phyloP scores from a whole-genome alignment of 1,140 invertebrate species.

The Nautilus pompilius region DNA sequence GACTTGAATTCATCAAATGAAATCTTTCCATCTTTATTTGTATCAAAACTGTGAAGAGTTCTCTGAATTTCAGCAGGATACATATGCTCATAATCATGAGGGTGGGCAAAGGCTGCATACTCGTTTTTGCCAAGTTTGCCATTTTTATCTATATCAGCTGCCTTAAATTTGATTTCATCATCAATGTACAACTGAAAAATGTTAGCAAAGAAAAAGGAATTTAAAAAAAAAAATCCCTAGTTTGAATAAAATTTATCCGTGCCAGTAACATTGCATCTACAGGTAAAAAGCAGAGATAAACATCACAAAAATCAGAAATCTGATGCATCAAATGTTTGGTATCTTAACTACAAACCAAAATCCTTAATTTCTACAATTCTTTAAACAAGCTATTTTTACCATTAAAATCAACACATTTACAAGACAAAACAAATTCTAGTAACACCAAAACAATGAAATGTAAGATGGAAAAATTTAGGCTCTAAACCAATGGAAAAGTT shows the following conservation, averaged over 20 bases:
- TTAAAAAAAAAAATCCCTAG: background rate
- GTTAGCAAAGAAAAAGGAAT: too few species aligned
- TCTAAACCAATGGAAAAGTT: too few species aligned
- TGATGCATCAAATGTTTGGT: too few species aligned
- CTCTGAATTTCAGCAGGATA: slow-evolving; percentile 77
- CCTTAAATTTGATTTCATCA: slow-evolving; percentile 81
- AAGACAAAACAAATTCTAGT: too few species aligned
- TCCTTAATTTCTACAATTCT: too few species aligned
- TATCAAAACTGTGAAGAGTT: slow-evolving; percentile 81
- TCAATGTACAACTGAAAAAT: slow-evolving; percentile 31
- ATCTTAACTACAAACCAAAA: too few species aligned
- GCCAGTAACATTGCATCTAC: background rate
- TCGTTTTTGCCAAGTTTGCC: slow-evolving; percentile 74
- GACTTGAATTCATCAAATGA: slow-evolving; percentile 45
- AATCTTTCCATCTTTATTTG: slow-evolving; percentile 71
- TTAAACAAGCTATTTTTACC: too few species aligned
- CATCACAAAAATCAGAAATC: background rate
- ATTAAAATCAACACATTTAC: too few species aligned
- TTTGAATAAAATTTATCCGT: background rate
- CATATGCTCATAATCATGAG: slow-evolving; percentile 91
- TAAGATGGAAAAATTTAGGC: too few species aligned
- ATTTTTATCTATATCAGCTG: slow-evolving; percentile 84
- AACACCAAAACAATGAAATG: too few species aligned
- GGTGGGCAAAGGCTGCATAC: slow-evolving; percentile 87
- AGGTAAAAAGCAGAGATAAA: background rate